Conservation (phyloP, 2,113 vertebrate species). For the Mustelus asterias region DNA sequence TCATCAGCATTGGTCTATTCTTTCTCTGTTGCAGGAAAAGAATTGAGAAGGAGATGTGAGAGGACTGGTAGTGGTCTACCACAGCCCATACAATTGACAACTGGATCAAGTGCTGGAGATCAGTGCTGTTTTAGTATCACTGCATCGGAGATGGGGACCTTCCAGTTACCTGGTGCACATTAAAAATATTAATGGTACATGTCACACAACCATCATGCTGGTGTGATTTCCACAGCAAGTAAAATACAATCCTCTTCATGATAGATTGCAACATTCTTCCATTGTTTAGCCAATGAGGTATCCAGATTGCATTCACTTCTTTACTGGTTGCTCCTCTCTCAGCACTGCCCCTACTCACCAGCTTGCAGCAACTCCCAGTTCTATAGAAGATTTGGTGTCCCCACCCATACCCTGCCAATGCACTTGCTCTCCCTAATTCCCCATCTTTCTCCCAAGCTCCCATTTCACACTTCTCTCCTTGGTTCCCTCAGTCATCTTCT, state of each 20-base stretch:
- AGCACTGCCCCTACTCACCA: not conserved
- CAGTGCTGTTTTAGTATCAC: too few relatives aligned
- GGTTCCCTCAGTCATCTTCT: not conserved
- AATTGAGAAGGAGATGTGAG: not conserved
- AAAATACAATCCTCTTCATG: too few relatives aligned
- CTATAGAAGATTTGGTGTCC: not conserved
- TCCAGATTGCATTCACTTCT: not conserved
- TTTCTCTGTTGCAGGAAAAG: not conserved
- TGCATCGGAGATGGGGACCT: too few relatives aligned
- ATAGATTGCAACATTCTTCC: too few relatives aligned
- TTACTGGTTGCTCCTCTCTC: not conserved
- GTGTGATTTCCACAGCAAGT: too few relatives aligned
- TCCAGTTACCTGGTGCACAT: too few relatives aligned
- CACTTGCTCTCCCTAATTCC: not conserved
- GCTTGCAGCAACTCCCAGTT: not conserved
- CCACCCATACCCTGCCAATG: not conserved
- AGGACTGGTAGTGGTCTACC: not conserved
- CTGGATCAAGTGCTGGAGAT: too few relatives aligned
- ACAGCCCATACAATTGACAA: too few relatives aligned
- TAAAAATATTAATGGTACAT: too few relatives aligned
- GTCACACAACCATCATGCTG: too few relatives aligned
- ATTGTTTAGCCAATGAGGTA: not conserved
- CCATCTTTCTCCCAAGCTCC: not conserved
- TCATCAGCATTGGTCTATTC: not conserved
- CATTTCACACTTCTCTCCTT: not conserved